These are phyloP conservation scores for Eubasilissa regina DNA, from an alignment of 1,140 invertebrate species.

Conservation along the genomic window DNA sequence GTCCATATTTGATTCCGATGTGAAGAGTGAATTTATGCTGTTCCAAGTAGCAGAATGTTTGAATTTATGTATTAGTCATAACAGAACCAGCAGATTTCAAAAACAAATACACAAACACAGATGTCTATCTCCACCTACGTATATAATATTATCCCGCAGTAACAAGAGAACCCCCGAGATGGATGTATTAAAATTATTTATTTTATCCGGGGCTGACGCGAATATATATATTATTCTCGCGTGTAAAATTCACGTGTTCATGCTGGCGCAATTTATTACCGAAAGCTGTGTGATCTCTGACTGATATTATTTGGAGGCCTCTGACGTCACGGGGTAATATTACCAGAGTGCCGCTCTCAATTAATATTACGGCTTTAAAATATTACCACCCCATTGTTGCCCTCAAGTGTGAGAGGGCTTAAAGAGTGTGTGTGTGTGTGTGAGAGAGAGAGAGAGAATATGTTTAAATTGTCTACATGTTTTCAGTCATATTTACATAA, in stretches of 20 bases:
- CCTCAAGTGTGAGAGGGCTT: neutral
- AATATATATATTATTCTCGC: conserved; percentile 19
- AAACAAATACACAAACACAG: too few species aligned
- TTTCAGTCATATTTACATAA: too few species aligned
- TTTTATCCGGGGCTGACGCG: conserved; percentile 24
- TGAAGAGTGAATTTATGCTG: too few species aligned
- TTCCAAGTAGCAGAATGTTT: too few species aligned
- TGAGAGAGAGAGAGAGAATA: neutral
- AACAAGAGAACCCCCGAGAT: conserved; percentile 8
- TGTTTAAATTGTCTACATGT: too few species aligned
- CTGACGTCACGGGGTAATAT: conserved; percentile 15
- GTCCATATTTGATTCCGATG: too few species aligned
- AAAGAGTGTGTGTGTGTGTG: too few species aligned
- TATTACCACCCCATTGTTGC: too few species aligned
- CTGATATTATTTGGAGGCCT: conserved; percentile 23
- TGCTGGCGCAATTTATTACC: conserved; percentile 23
- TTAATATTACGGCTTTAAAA: neutral
- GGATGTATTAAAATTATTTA: conserved; percentile 45
- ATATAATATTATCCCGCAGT: neutral
- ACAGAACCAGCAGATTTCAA: too few species aligned
- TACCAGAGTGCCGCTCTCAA: conserved; percentile 9
- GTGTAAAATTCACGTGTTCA: conserved; percentile 30
- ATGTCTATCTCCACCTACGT: too few species aligned
- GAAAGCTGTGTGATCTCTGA: conserved; percentile 14
- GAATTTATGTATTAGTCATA: too few species aligned